Evolutionary conservation across 1,140 invertebrate genomes (phyloP), one percentile per base, ranked within the genome.

Genomic region (Zophobas morio): DNA sequence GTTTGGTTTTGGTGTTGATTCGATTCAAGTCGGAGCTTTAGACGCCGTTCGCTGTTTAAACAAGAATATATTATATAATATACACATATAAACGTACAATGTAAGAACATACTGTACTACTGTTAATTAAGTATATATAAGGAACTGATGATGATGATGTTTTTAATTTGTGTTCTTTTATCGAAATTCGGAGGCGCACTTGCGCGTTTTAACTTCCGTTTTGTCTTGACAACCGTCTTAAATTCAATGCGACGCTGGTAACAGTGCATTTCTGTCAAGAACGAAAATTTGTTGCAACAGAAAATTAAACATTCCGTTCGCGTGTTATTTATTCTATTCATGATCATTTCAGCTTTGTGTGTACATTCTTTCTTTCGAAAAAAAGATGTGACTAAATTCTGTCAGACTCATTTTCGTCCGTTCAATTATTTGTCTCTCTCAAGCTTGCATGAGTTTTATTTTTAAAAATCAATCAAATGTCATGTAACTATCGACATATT

Each of bases 361-460:
- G 33, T 36, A 46, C 8, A 8, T 20, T 20, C 20, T 20, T 20
- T 46, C 42, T 4, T 46, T 46, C 3, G 42, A 46, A 8, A 46
- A 46, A 46, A 46, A 46, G 8, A 46, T 46, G 33, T 60, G 56
- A 60, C 56, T 60, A 60, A 35, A 60, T 60, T 60, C 0, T 3
- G 36, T 35, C 20, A 60, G 56, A 60, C 56, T 60, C 56, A 60
- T 60, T 60, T 60, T 60, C 56, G 56, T 60, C 56, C 3, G 56
- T 60, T 60, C 56, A 60, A 36, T 60, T 60, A 37, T 60, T 60
- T 56, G 34, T 49, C 6, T 66, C 35, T 63, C 36, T 35, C 20
- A 46, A 78, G 36, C 46, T 49, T 77, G 57, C 46, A 74, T 70
- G 33, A 76, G 6, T 47, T 57, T 47, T 32, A 75, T 75, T 78